Base-by-base conservation (phyloP, 2,888 invertebrate species). In the Zonitis immaculata region DNA sequence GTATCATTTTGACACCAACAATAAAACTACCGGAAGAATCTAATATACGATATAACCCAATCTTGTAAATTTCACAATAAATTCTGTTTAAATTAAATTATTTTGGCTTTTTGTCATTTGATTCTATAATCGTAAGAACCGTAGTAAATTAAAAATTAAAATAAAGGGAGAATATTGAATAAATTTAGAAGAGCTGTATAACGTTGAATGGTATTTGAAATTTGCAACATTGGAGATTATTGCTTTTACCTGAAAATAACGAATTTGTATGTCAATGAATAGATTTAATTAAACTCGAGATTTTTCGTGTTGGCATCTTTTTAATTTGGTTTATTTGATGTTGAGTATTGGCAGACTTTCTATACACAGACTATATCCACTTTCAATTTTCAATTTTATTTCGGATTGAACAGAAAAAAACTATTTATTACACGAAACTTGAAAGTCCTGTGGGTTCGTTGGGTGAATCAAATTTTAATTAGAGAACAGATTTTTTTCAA, bases 281-380 rank as follows among this genome's bases (percentile, higher is more conserved):
- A 47, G 47, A 42, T 51, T 51, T 51, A 51, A 51, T 51, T 51
- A 51, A 51, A 51, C 25, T 45, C 27, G 30, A 30, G 51, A 39
- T 51, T 46, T 42, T 39, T 45, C 43, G 47, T 48, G 52, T 52
- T 32, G 52, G 52, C 44, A 47, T 47, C n/a, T 51, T 52, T 35
- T 52, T 52, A 43, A 52, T 47, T 35, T 39, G 12, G 22, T 28
- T 7, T 9, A 28, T 47, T 42, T 35, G 35, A 35, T 18, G 16
- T 11, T 5, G 22, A 5, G 5, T 22, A 22, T 22, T 22, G 3
- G 22, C 5, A 22, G 3, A n/a, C n/a, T n/a, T n/a, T n/a, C n/a
- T n/a, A n/a, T n/a, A n/a, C n/a, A n/a, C 32, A 32, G 32, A 14
- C 32, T 32, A 14, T 14, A 32, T 16, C 1, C 6, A 8, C 14